Base-by-base conservation (phyloP, 2,888 invertebrate genomes). In the Agrilus biguttatus region DNA sequence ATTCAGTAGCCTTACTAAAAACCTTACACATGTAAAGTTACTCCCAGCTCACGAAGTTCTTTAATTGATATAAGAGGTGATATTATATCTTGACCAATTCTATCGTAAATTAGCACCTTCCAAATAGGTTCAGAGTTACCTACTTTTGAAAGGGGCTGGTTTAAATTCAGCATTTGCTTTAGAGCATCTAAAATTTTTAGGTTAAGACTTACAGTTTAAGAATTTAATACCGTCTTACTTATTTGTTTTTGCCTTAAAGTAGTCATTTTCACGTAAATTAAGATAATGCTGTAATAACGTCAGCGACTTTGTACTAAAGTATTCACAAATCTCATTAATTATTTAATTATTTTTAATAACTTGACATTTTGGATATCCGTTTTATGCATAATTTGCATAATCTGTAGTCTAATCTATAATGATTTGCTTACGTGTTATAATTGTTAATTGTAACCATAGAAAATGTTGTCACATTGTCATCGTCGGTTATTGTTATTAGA, bases 11-110 rank as follows among this genome's bases (percentile, higher is more conserved):
- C 41, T 42, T 44, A 49, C 47, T 36, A 19, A 46, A 21, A 36
- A 53, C 74, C 81, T 77, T 75, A 95, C 90, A 98, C 81, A 74
- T 98, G 96, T 47, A 99, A 75, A 33, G 98, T 99, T 36, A 99
- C 92, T 48, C 98, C 97, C 58, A 92, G 70, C 64, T 97, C 96
- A 55, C 97, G 69, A 4, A 98, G 72, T 60, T 98, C 96, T 65
- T 93, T 93, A 14, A 98, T 84, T 14, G 93, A 89, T 59, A 99
- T 78, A 41, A 99, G 68, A 0, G 98, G 97, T 12, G 97, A 95
- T 55, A 99, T 93, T 40, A 99, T 93, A 63, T 98, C 97, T 69
- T 98, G 97, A 4, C 97, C 97, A 53, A 86, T 80, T 56, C 89
- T 78, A 65, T 99, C 98, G 61, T 96, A 97, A 48, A 99, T 81